Conservation (phyloP, 2,888 invertebrate species). For the Sepiola atlantica region DNA sequence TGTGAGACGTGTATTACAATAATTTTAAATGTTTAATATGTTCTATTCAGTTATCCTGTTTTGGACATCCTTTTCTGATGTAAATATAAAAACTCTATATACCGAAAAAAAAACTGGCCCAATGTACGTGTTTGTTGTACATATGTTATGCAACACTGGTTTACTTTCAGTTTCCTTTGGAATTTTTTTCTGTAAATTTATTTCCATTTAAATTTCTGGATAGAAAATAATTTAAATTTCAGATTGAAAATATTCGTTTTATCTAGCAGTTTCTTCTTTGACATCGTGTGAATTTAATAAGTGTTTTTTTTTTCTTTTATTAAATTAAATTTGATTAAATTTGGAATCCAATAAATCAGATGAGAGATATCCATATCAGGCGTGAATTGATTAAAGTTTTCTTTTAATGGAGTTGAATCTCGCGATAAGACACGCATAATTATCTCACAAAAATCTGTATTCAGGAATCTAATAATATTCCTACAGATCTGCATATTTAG, state of each 20-base stretch:
- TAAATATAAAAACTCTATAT: too few relatives aligned
- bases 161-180: background rate
- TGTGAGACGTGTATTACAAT: too few relatives aligned
- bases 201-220: too few relatives aligned
- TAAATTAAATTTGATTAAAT: background rate
- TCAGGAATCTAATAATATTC: background rate
- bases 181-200: background rate
- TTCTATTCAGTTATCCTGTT: too few relatives aligned
- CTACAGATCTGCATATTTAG: background rate
- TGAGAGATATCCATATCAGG: background rate
- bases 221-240: too few relatives aligned
- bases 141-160: background rate
- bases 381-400: background rate
- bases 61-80: too few relatives aligned
- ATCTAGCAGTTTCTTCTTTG: too few relatives aligned
- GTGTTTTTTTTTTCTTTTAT: background rate
- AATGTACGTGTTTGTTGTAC: too few relatives aligned
- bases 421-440: background rate
- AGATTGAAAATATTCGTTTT: too few relatives aligned
- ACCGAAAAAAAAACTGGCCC: too few relatives aligned
- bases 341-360: background rate
- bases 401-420: background rate
- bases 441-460: background rate
- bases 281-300: background rate
- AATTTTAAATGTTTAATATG: too few relatives aligned